Base-by-base conservation (phyloP, 2,113 vertebrate genomes). In the Gymnogyps californianus region DNA sequence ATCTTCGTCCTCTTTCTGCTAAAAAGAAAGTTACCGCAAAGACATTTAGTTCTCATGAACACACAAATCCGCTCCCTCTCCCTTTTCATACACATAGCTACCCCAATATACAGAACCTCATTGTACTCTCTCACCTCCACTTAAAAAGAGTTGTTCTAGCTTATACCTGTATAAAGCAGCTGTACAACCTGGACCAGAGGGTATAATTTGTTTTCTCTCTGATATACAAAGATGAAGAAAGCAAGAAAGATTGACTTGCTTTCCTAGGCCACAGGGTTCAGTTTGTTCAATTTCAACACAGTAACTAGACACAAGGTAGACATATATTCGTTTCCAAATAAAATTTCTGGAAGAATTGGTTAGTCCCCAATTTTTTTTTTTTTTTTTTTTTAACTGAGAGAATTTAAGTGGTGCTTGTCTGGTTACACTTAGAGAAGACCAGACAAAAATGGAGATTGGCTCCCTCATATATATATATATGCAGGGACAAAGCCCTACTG, bases 1-100 rank as follows among this genome's bases (percentile, higher is more conserved):
- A 98, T 98, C 96, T 99, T 99, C 14, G 98, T 99, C 57, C 98
- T 98, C 89, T 98, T 99, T 75, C 98, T 98, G 97, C 99, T 98
- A 93, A 87, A 95, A 97, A 85, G 12, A 58, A 83, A 83, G 36
- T 67, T 83, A 95, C 81, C 65, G 77, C 79, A 93, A 85, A 32
- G 19, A 65, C 6, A 64, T 82, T 71, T 62, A 86, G 61, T 52
- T 89, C 16, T 82, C 47, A 13, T 24, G 62, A 10, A 22, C 26
- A 65, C 11, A 78, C 17, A 55, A 42, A 85, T 44, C 28, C 5
- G 0, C 7, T 58, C 18, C 24, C 4, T 10, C 22, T 71, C 40
- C 34, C 40, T 67, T 83, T 83, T 34, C 18, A 49, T 16, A 67
- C 15, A 17, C 24, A 29, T 6, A 72, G 26, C 29, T 67, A 47